Evolutionary conservation across 2,888 invertebrate genomes (phyloP), one percentile per base, ranked within the genome.

Genomic region (Pedicia rivosa): DNA sequence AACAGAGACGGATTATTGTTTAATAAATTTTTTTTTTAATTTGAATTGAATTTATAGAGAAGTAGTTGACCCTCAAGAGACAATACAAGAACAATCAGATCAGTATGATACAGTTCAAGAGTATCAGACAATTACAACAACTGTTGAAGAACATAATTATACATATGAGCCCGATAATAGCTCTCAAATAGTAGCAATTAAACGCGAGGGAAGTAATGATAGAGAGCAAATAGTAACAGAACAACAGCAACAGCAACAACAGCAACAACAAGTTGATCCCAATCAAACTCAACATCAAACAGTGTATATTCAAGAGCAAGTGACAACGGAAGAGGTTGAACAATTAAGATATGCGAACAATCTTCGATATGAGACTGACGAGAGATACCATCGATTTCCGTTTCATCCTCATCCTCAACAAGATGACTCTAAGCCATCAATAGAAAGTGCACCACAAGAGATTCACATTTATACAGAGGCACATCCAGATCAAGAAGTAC

Each of bases 51-150:
- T 32, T 32, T 35, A 6, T 39, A 59, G 57, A 12, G 57, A 59
- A 38, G 43, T 57, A 1, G 52, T 46, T 42, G 58, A 58, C 24
- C 43, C 50, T 14, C 53, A 54, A 3, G 59, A 58, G 26, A 41
- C 42, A 22, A 13, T 38, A 16, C 27, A 38, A 22, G 14, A 35
- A 14, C 16, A 20, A 24, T 8, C 14, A 22, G 20, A 34, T 14
- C 16, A n/a, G 14, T 36, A 29, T 5, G 36, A 29, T 5, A 16
- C 31, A 7, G 22, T 19, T 8, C 36, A 37, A 24, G 22, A 37
- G 6, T 17, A 34, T 7, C 36, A 37, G 13, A 12, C 25, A 7
- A 26, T 25, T 1, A 26, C n/a, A 16, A 26, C 35, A 16, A 16
- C 6, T 8, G 25, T 35, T 16, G 35, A 35, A 12, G 25, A 35